Percentiles rank a stretch among this genome's conserved stretches.
phyloP scores from a whole-genome alignment of 2,113 vertebrate species.

The Hystrix cristata region DNA sequence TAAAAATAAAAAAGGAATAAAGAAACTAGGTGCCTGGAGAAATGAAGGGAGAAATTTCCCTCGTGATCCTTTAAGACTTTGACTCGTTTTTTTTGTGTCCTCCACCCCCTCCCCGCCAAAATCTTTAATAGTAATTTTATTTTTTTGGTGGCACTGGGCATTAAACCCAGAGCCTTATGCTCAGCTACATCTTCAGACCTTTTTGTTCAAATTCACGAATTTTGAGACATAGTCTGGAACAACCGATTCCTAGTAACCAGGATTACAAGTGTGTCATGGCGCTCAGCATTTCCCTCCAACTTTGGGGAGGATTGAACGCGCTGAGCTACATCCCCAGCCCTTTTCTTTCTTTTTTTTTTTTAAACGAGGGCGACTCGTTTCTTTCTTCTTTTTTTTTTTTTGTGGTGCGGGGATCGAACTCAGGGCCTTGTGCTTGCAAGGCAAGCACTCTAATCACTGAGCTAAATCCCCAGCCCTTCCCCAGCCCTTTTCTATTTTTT shows the following conservation, averaged over 20 bases:
- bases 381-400: no score
- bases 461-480: neutral
- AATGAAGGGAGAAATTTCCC: constrained; percentile 17
- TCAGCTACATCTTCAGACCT: neutral
- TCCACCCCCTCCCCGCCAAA: no score
- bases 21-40: constrained; percentile 5
- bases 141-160: neutral
- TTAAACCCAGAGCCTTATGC: neutral
- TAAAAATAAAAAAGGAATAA: neutral
- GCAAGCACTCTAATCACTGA: no score
- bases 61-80: neutral
- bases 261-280: neutral
- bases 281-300: neutral
- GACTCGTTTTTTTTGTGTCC: neutral
- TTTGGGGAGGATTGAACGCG: neutral
- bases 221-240: neutral
- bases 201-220: neutral
- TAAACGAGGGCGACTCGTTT: no score
- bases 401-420: no score
- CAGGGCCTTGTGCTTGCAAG: no score
- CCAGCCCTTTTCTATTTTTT: neutral
- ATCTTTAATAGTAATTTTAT: neutral
- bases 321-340: neutral
- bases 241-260: neutral
- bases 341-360: neutral